Evolutionary conservation across 1,140 invertebrate genomes (phyloP), one percentile per base, ranked within the genome.

Genomic region (Lucilia sericata): DNA sequence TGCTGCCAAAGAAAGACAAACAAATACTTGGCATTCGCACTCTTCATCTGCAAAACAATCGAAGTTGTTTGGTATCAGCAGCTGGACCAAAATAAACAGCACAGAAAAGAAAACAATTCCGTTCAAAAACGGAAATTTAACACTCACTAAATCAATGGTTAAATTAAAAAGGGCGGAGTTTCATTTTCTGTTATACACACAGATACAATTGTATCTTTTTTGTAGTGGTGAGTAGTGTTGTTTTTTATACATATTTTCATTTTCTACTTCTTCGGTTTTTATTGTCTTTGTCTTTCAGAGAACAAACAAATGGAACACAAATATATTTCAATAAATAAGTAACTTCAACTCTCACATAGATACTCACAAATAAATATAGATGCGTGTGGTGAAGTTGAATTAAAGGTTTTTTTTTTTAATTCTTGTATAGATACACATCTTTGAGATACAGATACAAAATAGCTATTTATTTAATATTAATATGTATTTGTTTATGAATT

Each of bases 131-230:
- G 47, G 47, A 47, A 80, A 51, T 78, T 78, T 78, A 47, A 42
- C 34, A 78, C 75, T 78, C 76, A 49, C n/a, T 80, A 21, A 80
- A 51, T 80, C 76, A 49, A 80, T 80, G 76, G 5, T 30, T 49
- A 51, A 49, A 80, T 21, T 80, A 49, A 80, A 80, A 80, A 42
- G 42, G 76, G 76, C 76, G 76, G 76, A 80, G 76, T 80, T 80
- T 80, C 4, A 25, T 70, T 70, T 25, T 70, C n/a, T 25, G n/a
- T 70, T 70, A 9, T 19, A 21, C 65, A 21, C 55, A 55, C 51
- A 55, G 8, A n/a, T 55, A 55, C 51, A 55, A 55, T 55, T 55
- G 51, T 55, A 55, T 55, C 25, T 30, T 30, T n/a, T 55, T 42
- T 2, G 21, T 19, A 21, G 65, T 21, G 65, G 19, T 70, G 65